phyloP scores from a whole-genome alignment of 2,797 vertebrate species.

The Anas bahamensis region DNA sequence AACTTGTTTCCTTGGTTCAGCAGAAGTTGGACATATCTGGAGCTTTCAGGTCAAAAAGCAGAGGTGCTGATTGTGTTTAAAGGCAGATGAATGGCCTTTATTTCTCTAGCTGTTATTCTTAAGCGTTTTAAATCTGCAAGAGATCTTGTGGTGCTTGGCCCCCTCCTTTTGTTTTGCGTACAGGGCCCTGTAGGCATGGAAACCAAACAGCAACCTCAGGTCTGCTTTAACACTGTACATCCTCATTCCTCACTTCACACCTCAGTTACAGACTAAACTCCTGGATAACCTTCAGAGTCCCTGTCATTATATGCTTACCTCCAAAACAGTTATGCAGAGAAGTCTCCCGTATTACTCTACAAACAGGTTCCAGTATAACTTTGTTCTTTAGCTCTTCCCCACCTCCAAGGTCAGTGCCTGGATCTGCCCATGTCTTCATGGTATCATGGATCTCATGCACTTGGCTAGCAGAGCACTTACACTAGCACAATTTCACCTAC shows the following conservation, averaged over 20 bases:
- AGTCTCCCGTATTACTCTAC: neutral
- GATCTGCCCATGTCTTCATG: neutral
- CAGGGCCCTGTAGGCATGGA: neutral
- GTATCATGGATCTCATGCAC: neutral
- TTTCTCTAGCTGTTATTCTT: neutral
- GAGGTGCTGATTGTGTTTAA: too few relatives aligned
- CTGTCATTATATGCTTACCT: neutral
- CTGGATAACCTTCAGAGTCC: too few relatives aligned
- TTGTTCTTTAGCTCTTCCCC: neutral
- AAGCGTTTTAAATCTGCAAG: neutral
- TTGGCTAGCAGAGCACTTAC: neutral
- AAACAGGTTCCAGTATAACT: neutral
- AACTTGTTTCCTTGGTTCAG: neutral
- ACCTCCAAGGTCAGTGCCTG: neutral
- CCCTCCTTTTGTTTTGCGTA: neutral
- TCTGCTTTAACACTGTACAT: neutral
- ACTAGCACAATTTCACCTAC: neutral
- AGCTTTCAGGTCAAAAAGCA: neutral
- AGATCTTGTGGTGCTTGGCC: neutral
- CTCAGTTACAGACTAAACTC: neutral
- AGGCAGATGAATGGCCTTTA: neutral
- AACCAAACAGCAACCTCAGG: neutral
- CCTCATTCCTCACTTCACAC: neutral
- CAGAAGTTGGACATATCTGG: neutral
- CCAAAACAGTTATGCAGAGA: neutral